A percentile compares a stretch with the other conserved stretches of the same genome.
These are phyloP conservation scores for Taphrorychus bicolor DNA, from an alignment of 2,888 invertebrate species.

Conservation along the genomic window DNA sequence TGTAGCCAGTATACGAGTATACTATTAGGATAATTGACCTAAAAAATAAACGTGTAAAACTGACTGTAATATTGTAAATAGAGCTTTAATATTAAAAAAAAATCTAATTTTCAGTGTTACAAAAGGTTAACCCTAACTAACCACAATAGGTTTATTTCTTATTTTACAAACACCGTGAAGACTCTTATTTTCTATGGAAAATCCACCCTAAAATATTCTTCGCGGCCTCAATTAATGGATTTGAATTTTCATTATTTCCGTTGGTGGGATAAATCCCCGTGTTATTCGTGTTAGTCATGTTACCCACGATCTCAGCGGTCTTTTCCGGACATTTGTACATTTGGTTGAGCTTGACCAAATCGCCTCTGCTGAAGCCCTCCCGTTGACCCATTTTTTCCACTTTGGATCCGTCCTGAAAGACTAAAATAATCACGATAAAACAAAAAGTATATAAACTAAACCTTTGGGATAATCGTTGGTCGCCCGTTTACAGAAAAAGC, in stretches of 20 bases:
- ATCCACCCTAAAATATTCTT: constrained; percentile 33
- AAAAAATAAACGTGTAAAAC: constrained; percentile 22
- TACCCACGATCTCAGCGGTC: constrained; percentile 30
- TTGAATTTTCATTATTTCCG: constrained; percentile 28
- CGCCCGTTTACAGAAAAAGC: constrained; percentile 77
- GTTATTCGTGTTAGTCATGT: neutral
- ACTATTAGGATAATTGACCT: constrained; percentile 20
- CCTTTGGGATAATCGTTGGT: constrained; percentile 76
- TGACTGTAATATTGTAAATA: constrained; percentile 34
- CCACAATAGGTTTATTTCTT: no score
- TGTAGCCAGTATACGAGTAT: constrained; percentile 15
- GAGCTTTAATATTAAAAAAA: constrained; percentile 25
- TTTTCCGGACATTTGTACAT: constrained; percentile 74
- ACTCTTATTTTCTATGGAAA: constrained; percentile 27
- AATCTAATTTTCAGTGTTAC: no score
- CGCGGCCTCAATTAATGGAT: constrained; percentile 35
- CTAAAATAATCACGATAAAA: neutral
- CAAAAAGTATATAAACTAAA: constrained; percentile 51
- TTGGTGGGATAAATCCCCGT: neutral
- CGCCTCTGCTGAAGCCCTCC: constrained; percentile 74
- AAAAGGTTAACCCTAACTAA: no score
- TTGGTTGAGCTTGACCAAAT: constrained; percentile 74
- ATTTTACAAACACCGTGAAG: neutral
- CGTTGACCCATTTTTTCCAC: constrained; percentile 73
- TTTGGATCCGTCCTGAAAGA: constrained; percentile 47